phyloP scores from a whole-genome alignment of 2,797 vertebrate genomes.

The Enteromius fasciolatus region DNA sequence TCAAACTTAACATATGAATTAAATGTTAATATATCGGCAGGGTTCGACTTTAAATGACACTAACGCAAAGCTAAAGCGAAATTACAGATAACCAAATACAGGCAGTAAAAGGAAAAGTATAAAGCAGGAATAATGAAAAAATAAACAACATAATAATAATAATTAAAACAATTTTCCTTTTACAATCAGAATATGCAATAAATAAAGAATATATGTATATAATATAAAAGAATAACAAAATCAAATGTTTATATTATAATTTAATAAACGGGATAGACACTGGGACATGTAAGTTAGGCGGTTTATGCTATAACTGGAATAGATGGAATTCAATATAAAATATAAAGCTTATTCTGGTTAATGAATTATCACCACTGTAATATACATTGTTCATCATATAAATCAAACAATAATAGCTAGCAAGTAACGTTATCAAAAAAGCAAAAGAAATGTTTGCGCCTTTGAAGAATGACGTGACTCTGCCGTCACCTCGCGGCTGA shows the following conservation, averaged over 20 bases:
- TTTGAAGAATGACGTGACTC: constrained; percentile 57
- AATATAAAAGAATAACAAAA: background rate
- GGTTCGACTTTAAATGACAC: no score
- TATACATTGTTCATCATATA: no score
- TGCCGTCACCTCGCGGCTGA: constrained; percentile 55
- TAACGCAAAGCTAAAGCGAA: no score
- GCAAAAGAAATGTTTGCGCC: background rate
- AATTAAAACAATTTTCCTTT: no score
- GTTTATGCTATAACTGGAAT: background rate
- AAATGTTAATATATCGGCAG: no score
- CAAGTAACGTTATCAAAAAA: background rate
- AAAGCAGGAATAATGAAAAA: no score
- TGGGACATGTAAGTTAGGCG: background rate
- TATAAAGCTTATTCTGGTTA: background rate
- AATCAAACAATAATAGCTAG: background rate
- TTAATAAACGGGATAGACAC: background rate
- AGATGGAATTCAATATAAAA: background rate
- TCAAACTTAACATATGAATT: no score
- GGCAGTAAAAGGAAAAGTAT: no score
- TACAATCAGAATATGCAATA: no score
- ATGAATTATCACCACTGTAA: background rate
- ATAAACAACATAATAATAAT: no score
- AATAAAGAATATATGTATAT: no score
- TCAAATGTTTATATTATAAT: background rate
- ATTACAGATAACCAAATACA: no score